Evolutionary conservation across 37 sponge, comb jelly and placozoan genomes (phyloP).

Genomic region (Mnemiopsis leidyi): DNA sequence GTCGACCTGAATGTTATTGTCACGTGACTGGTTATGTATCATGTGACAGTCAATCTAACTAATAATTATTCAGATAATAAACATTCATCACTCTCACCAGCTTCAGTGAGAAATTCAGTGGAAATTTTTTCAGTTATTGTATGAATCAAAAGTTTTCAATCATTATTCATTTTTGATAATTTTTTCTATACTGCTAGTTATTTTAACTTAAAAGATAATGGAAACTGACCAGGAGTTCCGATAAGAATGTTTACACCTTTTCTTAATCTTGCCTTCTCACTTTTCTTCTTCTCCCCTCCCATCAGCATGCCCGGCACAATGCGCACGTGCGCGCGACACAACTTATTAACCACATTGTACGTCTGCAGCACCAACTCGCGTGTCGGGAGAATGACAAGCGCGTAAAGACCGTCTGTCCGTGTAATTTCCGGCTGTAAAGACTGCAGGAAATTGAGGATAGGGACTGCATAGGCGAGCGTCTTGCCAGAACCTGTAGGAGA

Average conservation of each 20-base stretch:
- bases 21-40: no score
- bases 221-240: slow-evolving; percentile 15
- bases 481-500: slow-evolving; percentile 43
- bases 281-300: slow-evolving; percentile 55
- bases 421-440: background rate
- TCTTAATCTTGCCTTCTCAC: slow-evolving; percentile 27
- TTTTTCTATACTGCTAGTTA: no score
- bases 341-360: background rate
- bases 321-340: slow-evolving; percentile 25
- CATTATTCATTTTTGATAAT: no score
- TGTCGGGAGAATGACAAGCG: slow-evolving; percentile 5
- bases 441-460: slow-evolving; percentile 6
- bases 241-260: slow-evolving; percentile 50
- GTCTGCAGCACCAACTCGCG: slow-evolving; percentile 38
- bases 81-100: no score
- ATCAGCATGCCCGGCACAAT: slow-evolving; percentile 41
- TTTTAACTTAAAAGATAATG: no score
- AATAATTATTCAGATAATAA: no score
- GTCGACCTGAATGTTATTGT: slow-evolving; percentile 9
- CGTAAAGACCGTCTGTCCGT: slow-evolving; percentile 26
- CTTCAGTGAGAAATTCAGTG: no score
- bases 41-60: no score
- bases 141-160: no score
- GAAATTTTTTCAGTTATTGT: no score
- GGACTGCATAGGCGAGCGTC: slow-evolving; percentile 30